phyloP scores from a whole-genome alignment of 1,140 invertebrate species.

The Monomorium pharaonis region DNA sequence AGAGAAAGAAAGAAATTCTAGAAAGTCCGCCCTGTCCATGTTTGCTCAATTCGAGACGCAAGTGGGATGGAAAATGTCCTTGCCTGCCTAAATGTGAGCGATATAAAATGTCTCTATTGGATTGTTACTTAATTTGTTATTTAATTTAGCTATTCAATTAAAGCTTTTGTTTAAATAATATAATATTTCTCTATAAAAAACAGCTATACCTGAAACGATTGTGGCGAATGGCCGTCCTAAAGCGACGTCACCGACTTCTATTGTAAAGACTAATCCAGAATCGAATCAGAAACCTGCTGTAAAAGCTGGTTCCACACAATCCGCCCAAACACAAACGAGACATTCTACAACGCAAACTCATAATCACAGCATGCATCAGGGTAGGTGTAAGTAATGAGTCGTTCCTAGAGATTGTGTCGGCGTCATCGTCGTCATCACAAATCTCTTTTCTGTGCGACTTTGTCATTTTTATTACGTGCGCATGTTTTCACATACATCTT shows the following conservation, averaged over 20 bases:
- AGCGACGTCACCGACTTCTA: constrained; percentile 53
- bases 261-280: constrained; percentile 55
- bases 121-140: neutral
- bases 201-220: constrained; percentile 52
- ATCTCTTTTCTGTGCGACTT: neutral
- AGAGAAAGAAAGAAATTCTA: constrained; percentile 73
- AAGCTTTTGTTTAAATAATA: constrained; percentile 11
- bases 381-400: constrained; percentile 69
- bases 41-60: constrained; percentile 76
- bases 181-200: constrained; percentile 45
- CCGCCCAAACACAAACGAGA: constrained; percentile 79
- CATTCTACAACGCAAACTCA: constrained; percentile 83
- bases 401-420: constrained; percentile 12
- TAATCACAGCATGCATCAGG: constrained; percentile 76
- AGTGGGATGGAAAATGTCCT: constrained; percentile 73
- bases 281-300: constrained; percentile 42
- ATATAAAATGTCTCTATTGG: neutral
- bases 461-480: neutral
- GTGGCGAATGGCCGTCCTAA: constrained; percentile 66
- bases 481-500: neutral
- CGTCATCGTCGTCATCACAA: neutral
- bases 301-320: constrained; percentile 64
- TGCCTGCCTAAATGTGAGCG: constrained; percentile 77
- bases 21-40: constrained; percentile 80
- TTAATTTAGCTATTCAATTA: neutral